Conservation (phyloP, 2,888 invertebrate species). For the Agonopterix alstromeriana region DNA sequence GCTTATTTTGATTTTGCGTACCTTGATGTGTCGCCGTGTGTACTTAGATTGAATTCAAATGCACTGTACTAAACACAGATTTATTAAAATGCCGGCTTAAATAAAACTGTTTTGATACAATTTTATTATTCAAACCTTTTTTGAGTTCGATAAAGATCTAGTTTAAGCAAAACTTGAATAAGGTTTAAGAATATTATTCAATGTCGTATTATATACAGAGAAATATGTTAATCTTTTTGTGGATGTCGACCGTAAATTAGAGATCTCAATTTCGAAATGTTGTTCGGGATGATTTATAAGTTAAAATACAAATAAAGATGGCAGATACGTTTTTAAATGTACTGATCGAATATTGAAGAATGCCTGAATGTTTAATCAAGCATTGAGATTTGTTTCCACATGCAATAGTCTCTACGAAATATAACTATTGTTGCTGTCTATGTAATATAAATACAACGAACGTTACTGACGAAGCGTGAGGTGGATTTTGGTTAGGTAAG, state of each 20-base stretch:
- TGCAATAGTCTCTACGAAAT: too few species aligned
- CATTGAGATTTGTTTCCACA: too few species aligned
- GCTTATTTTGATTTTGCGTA: too few species aligned
- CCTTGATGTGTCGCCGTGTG: too few species aligned
- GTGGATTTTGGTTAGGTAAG: too few species aligned
- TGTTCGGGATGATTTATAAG: conserved; percentile 29
- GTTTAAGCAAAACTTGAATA: conserved; percentile 10
- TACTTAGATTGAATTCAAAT: conserved; percentile 3
- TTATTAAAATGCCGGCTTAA: conserved; percentile 6
- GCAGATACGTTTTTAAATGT: too few species aligned
- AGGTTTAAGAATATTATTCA: conserved; percentile 19
- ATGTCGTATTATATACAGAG: conserved; percentile 20
- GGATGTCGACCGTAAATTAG: conserved; percentile 19
- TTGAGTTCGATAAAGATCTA: conserved; percentile 2
- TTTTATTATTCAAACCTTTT: neutral
- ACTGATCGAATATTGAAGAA: too few species aligned
- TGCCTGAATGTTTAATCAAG: too few species aligned
- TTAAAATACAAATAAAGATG: conserved; percentile 1
- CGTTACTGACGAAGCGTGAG: too few species aligned
- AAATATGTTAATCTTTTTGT: conserved; percentile 19
- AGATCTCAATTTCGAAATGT: conserved; percentile 26
- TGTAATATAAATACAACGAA: too few species aligned
- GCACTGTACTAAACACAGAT: conserved; percentile 12
- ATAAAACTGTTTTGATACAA: neutral
- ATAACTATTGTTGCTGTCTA: too few species aligned